Evolutionary conservation across 2,888 invertebrate genomes (phyloP).

Genomic region (Parapristionchus giblindavisi): DNA sequence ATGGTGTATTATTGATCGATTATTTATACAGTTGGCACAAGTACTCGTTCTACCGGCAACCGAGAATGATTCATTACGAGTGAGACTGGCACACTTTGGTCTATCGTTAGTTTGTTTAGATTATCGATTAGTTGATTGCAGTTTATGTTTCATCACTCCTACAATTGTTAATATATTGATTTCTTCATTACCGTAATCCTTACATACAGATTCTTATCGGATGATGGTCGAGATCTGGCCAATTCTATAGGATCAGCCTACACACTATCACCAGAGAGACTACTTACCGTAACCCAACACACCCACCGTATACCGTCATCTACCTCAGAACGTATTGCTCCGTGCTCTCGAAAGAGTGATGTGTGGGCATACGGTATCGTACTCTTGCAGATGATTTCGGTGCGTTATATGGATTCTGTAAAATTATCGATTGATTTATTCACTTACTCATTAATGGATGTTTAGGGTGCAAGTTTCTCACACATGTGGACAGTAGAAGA

Average conservation of each 20-base stretch:
- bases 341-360: conserved; percentile 81
- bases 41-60: conserved; percentile 15
- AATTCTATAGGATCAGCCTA: conserved; percentile 20
- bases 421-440: background rate
- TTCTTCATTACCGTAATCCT: background rate
- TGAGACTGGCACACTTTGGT: conserved; percentile 28
- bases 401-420: conserved; percentile 35
- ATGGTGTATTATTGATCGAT: conserved; percentile 73
- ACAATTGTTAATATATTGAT: background rate
- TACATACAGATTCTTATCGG: conserved; percentile 38
- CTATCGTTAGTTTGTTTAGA: conserved; percentile 24
- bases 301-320: background rate
- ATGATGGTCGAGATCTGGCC: conserved; percentile 38
- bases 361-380: conserved; percentile 94
- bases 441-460: too few relatives aligned
- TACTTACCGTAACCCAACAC: conserved; percentile 4
- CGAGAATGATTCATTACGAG: background rate
- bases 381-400: conserved; percentile 73
- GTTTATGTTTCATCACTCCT: background rate
- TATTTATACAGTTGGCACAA: conserved; percentile 37
- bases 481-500: background rate
- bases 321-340: conserved; percentile 20
- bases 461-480: conserved; percentile 45
- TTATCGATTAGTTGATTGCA: background rate
- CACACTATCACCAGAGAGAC: conserved; percentile 41